These are phyloP conservation scores for Hyperoplus lanceolatus DNA, from an alignment of 2,797 vertebrate genomes.

Conservation along the genomic window DNA sequence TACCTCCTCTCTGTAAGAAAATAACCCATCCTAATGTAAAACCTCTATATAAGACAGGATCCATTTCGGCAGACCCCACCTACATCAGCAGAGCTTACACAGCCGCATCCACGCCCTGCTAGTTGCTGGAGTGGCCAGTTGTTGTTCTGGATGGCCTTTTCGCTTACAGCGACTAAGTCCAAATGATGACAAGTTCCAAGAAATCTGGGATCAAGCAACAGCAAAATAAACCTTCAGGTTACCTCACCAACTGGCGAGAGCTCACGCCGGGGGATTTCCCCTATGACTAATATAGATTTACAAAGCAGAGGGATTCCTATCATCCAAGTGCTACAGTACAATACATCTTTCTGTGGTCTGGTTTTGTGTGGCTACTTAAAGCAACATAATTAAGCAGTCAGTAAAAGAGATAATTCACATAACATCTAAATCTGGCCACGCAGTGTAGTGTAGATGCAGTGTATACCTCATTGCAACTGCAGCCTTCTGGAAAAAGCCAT, in stretches of 20 bases:
- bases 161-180: slow-evolving; percentile 37
- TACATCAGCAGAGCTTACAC: slow-evolving; percentile 42
- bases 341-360: slow-evolving; percentile 44
- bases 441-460: background rate
- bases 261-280: slow-evolving; percentile 59
- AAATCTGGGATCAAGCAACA: slow-evolving; percentile 45
- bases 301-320: slow-evolving; percentile 52
- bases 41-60: slow-evolving; percentile 37
- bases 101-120: slow-evolving; percentile 45
- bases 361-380: slow-evolving; percentile 34
- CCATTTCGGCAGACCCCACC: slow-evolving; percentile 54
- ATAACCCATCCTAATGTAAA: slow-evolving; percentile 41
- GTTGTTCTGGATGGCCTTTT: slow-evolving; percentile 48
- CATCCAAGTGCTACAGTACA: slow-evolving; percentile 25
- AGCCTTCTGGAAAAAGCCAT: slow-evolving; percentile 33
- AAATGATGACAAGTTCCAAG: slow-evolving; percentile 53
- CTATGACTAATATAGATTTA: slow-evolving; percentile 65
- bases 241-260: slow-evolving; percentile 47
- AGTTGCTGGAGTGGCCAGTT: slow-evolving; percentile 34
- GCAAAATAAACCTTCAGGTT: slow-evolving; percentile 55
- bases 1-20: slow-evolving; percentile 23
- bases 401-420: slow-evolving; percentile 37
- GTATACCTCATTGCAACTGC: slow-evolving; percentile 15
- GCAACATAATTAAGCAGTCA: slow-evolving; percentile 29
- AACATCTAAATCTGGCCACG: slow-evolving; percentile 14